Evolutionary conservation across 2,113 vertebrate species (phyloP), one percentile per base, ranked within the genome.

Genomic region (Antennarius striatus): DNA sequence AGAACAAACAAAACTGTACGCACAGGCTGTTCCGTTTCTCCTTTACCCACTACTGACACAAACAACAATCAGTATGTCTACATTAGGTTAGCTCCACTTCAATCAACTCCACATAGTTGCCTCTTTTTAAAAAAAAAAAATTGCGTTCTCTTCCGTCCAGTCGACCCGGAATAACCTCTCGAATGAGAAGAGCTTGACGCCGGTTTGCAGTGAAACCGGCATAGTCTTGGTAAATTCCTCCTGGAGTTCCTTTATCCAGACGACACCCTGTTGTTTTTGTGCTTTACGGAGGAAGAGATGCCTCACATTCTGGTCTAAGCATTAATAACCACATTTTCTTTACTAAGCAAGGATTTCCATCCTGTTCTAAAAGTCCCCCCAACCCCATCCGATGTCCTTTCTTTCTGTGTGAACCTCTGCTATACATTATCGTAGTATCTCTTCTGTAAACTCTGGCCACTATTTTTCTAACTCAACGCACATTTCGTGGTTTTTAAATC

Each of bases 11-110:
- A 71, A 71, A 71, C 61, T 63, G 52, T 63, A 70, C 7, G 62
- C 69, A 75, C 78, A 75, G 64, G 75, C 75, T 65, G 71, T 64
- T 72, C 59, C 55, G 49, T 64, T 61, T 71, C 53, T 82, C 56
- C 67, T 74, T 56, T 61, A 22, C 64, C 71, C 67, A 61, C 81
- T 79, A 81, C 64, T 56, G 52, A 77, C 72, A 87, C 56, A 78
- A 80, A 55, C 85, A 80, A 88, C 86, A 88, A 89, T 89, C 88
- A 85, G 63, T 85, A 80, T 75, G 83, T 87, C 83, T 85, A 86
- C 75, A 78, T 89, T 84, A 83, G 79, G 67, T 89, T 85, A 82
- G 80, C 85, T 77, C 82, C 83, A 75, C 77, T 82, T 81, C 64
- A 84, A 71, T 80, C 68, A 62, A 56, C 59, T 77, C 74, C 53